A percentile compares a stretch with the other conserved stretches of the same genome.
Evolutionary conservation across 2,797 vertebrate genomes (phyloP).

Genomic region (Esox masquinongy): DNA sequence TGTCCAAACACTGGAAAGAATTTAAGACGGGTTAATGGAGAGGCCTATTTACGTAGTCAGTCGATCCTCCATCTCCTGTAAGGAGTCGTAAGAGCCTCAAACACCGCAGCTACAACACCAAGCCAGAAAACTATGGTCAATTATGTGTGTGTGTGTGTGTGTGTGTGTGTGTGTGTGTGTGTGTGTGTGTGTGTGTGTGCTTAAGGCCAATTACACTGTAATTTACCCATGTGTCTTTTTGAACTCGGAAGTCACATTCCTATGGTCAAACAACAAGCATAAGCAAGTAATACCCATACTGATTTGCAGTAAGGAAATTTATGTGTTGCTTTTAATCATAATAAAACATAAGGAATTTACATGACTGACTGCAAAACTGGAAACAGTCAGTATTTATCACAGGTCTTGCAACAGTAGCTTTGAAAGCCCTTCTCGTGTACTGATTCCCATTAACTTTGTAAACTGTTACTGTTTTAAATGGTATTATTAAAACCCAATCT

Average conservation of each 20-base stretch:
- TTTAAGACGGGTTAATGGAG: conserved; percentile 44
- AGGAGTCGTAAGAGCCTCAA: conserved; percentile 40
- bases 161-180: too few species aligned
- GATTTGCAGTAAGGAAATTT: background rate
- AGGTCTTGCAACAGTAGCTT: too few species aligned
- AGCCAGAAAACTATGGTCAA: conserved; percentile 40
- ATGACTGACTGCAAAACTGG: background rate
- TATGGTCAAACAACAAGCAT: background rate
- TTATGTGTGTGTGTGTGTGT: conserved; percentile 28
- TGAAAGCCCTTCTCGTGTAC: too few species aligned
- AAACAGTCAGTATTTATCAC: too few species aligned
- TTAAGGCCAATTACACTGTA: conserved; percentile 1
- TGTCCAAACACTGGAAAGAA: conserved; percentile 64
- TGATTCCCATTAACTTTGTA: too few species aligned
- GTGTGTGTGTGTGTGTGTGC: conserved; percentile 15
- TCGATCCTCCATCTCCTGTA: conserved; percentile 23
- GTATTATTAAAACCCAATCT: too few species aligned
- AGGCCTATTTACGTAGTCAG: conserved; percentile 36
- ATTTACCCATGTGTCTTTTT: conserved; percentile 8
- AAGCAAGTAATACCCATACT: background rate
- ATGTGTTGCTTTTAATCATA: background rate
- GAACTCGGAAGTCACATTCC: background rate
- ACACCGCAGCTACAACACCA: conserved; percentile 50
- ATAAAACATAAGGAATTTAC: background rate
- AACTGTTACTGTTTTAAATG: too few species aligned